Percentiles rank a stretch among this genome's conserved stretches.
These are phyloP conservation scores for Anthonomus grandis DNA, from an alignment of 1,140 invertebrate species.

Conservation along the genomic window DNA sequence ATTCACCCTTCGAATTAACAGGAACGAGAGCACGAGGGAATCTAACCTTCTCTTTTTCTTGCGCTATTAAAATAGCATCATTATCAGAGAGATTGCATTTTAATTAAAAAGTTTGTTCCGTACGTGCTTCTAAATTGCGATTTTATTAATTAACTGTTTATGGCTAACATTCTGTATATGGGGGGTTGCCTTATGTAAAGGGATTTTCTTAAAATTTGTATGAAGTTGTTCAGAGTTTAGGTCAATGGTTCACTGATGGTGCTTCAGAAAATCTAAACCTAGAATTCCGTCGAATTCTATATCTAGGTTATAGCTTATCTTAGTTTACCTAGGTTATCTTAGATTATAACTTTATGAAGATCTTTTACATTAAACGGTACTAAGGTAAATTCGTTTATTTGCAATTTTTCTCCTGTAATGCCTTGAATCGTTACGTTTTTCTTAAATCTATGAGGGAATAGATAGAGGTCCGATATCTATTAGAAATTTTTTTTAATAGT, in stretches of 20 bases:
- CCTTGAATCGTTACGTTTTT: constrained; percentile 1
- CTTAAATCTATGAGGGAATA: neutral
- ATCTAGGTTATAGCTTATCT: constrained; percentile 12
- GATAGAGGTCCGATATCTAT: constrained; percentile 3
- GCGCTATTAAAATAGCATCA: too few species aligned
- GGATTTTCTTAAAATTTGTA: constrained; percentile 1
- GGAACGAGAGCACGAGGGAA: too few species aligned
- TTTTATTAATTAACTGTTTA: too few species aligned
- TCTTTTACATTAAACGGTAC: neutral
- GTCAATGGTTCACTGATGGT: constrained; percentile 7
- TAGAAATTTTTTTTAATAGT: neutral
- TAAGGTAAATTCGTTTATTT: constrained; percentile 1
- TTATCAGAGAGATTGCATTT: too few species aligned
- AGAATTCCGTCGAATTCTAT: constrained; percentile 16
- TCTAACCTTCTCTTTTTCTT: too few species aligned
- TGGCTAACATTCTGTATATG: too few species aligned
- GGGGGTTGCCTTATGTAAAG: too few species aligned
- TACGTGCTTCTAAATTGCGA: too few species aligned
- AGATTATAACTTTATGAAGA: constrained; percentile 4
- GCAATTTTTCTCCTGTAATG: constrained; percentile 4
- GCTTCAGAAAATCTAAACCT: constrained; percentile 13
- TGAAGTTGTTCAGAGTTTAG: constrained; percentile 4
- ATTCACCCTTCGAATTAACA: too few species aligned
- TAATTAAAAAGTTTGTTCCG: too few species aligned
- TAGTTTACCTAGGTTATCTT: too few species aligned